These are phyloP conservation scores for Caranx ignobilis DNA, from an alignment of 2,113 vertebrate genomes.

Conservation along the genomic window DNA sequence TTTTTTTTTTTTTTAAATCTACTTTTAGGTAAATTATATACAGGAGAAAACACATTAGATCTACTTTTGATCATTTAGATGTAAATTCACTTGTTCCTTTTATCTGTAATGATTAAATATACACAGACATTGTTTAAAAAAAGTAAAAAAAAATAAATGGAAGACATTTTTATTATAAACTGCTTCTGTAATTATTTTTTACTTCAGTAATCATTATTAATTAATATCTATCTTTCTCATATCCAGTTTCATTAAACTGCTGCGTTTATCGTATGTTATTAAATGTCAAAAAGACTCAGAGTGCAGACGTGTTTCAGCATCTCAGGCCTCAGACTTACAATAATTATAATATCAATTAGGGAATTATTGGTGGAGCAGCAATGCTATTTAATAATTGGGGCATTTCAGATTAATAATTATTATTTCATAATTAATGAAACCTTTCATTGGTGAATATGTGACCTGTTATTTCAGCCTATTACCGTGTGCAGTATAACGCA, in stretches of 20 bases:
- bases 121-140: neutral
- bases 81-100: neutral
- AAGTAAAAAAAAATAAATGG: neutral
- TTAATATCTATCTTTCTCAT: constrained; percentile 16
- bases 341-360: constrained; percentile 72
- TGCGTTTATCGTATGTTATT: constrained; percentile 41
- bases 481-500: neutral
- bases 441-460: constrained; percentile 46
- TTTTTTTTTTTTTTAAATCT: neutral
- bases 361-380: constrained; percentile 53
- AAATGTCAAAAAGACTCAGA: constrained; percentile 36
- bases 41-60: neutral
- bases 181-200: constrained; percentile 22
- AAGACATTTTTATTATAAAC: constrained; percentile 7
- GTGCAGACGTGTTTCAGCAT: constrained; percentile 20
- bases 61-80: neutral
- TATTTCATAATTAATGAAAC: constrained; percentile 65
- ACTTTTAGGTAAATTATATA: neutral
- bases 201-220: constrained; percentile 14
- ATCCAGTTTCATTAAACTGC: constrained; percentile 31
- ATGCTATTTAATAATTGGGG: constrained; percentile 66
- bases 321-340: constrained; percentile 23
- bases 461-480: constrained; percentile 53
- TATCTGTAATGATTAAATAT: neutral
- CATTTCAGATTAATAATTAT: constrained; percentile 70